phyloP scores from a whole-genome alignment of 92 coral and sea anemone species.

The Pocillopora meandrina region DNA sequence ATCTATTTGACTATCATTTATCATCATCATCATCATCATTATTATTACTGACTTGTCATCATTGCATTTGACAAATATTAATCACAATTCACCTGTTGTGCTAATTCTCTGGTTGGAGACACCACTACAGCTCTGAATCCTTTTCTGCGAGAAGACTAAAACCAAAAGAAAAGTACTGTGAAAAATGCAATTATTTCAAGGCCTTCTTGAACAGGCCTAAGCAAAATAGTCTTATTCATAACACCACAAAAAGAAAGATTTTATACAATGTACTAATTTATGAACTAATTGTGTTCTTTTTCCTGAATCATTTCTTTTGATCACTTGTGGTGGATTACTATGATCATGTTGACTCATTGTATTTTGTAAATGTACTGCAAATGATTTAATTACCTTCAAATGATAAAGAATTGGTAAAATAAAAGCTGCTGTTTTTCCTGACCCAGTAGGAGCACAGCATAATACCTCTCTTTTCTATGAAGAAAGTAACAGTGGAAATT shows the following conservation, averaged over 20 bases:
- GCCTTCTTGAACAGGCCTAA: background rate
- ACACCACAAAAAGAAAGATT: too few relatives aligned
- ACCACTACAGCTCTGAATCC: constrained; percentile 95
- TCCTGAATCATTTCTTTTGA: too few relatives aligned
- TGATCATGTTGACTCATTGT: too few relatives aligned
- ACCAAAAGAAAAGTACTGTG: background rate
- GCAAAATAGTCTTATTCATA: too few relatives aligned
- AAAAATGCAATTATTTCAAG: background rate
- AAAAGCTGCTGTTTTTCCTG: constrained; percentile 96
- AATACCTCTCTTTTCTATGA: constrained; percentile 80
- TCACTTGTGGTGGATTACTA: too few relatives aligned
- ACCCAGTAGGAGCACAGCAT: constrained; percentile 98
- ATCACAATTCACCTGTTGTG: constrained; percentile 80
- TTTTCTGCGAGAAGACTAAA: constrained; percentile 71
- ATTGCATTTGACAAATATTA: background rate
- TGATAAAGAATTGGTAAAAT: constrained; percentile 88
- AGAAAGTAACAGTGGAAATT: background rate
- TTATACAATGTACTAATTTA: too few relatives aligned
- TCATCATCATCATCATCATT: too few relatives aligned
- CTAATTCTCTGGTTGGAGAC: constrained; percentile 96
- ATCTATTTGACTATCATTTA: too few relatives aligned
- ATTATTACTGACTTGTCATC: background rate
- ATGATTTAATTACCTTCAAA: constrained; percentile 70
- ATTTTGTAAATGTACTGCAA: too few relatives aligned
- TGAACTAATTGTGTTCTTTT: too few relatives aligned